Evolutionary conservation across 1,140 invertebrate species (phyloP).

Genomic region (Ectropis grisescens): DNA sequence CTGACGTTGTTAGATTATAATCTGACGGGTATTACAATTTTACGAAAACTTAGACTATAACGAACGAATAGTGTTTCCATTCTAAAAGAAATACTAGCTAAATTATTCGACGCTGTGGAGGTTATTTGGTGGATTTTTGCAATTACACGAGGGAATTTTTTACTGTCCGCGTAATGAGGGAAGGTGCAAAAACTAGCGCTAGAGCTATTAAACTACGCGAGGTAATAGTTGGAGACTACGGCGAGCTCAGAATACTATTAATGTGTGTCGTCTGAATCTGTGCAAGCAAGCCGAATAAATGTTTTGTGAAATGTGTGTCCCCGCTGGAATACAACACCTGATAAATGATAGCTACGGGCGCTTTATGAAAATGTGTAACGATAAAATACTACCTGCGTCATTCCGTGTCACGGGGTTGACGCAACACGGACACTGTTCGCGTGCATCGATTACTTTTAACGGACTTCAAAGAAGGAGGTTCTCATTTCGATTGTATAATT

Average conservation of each 20-base stretch:
- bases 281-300: conserved; percentile 42
- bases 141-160: conserved; percentile 28
- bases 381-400: too few relatives aligned
- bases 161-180: conserved; percentile 24
- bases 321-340: conserved; percentile 40
- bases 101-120: conserved; percentile 28
- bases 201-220: conserved; percentile 11
- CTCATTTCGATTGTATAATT: too few relatives aligned
- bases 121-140: conserved; percentile 22
- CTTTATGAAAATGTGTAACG: conserved; percentile 47
- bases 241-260: conserved; percentile 40
- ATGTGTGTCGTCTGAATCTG: conserved; percentile 46
- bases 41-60: too few relatives aligned
- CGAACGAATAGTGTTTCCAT: conserved; percentile 23
- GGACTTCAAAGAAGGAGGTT: too few relatives aligned
- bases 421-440: too few relatives aligned
- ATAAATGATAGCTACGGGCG: conserved; percentile 54
- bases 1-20: too few relatives aligned
- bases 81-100: conserved; percentile 25
- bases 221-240: conserved; percentile 17
- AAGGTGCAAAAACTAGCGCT: conserved; percentile 18
- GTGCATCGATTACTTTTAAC: too few relatives aligned
- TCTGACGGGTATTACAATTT: too few relatives aligned
- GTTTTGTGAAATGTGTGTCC: conserved; percentile 50
- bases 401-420: too few relatives aligned